These are phyloP conservation scores for Sogatella furcifera DNA, from an alignment of 1,140 invertebrate genomes.

Conservation along the genomic window DNA sequence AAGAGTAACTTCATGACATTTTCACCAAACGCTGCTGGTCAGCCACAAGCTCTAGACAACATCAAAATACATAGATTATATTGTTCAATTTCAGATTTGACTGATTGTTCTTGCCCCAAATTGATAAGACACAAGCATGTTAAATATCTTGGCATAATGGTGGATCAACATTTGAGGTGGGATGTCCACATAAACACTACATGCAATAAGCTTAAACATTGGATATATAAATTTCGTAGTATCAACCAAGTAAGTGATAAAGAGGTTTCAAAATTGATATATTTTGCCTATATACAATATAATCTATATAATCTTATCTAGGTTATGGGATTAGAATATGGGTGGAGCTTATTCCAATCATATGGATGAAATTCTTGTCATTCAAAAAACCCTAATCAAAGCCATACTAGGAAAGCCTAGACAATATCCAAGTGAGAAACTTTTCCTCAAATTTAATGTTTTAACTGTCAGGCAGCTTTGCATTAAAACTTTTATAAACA, in stretches of 20 bases:
- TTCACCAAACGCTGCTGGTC: not conserved
- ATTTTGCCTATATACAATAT: not conserved
- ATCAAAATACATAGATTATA: not conserved
- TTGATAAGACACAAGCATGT: not conserved
- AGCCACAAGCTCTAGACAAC: not conserved
- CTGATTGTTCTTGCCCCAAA: not conserved
- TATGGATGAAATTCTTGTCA: not conserved
- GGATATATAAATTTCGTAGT: not conserved
- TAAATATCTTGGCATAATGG: not conserved
- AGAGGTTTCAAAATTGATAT: not conserved
- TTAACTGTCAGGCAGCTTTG: not conserved
- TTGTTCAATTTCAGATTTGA: not conserved
- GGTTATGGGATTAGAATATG: not conserved
- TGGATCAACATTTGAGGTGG: not conserved
- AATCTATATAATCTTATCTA: not conserved
- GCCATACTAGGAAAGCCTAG: not conserved
- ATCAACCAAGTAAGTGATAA: not conserved
- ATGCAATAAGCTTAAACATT: not conserved
- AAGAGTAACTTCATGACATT: not conserved
- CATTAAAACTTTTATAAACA: not conserved
- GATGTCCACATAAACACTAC: not conserved
- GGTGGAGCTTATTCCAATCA: not conserved
- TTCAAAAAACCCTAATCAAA: not conserved
- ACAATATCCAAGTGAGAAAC: not conserved
- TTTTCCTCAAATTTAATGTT: not conserved